phyloP scores from a whole-genome alignment of 2,888 invertebrate genomes.

The Brachylomia viminalis region DNA sequence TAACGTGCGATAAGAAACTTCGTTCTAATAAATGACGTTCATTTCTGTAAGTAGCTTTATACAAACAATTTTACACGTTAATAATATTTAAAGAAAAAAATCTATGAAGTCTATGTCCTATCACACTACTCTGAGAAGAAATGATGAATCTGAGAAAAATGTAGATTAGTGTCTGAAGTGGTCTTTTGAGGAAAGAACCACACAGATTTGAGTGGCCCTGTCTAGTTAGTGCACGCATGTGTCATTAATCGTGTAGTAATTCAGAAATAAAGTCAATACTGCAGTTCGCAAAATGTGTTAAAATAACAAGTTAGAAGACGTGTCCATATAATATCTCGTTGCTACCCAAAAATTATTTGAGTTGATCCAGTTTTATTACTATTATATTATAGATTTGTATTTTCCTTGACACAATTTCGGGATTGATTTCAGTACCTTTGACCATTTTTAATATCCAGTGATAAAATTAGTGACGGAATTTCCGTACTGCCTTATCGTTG shows the following conservation, averaged over 20 bases:
- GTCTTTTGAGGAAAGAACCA: neutral
- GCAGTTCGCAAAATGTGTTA: neutral
- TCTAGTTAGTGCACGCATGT: no score
- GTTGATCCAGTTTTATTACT: neutral
- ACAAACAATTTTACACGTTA: neutral
- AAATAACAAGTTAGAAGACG: neutral
- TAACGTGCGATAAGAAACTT: no score
- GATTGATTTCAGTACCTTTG: neutral
- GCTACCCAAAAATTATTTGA: neutral
- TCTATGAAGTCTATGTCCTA: no score
- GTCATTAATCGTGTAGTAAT: no score
- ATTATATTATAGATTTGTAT: neutral
- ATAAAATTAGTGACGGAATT: neutral
- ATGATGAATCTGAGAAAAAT: no score
- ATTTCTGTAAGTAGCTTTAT: neutral
- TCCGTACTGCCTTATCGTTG: neutral
- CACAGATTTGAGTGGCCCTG: no score
- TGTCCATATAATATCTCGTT: neutral
- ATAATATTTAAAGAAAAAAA: no score
- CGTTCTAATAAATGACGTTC: neutral
- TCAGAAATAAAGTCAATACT: neutral
- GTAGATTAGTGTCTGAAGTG: neutral
- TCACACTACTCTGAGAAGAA: neutral
- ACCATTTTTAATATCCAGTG: neutral
- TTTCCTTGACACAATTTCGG: neutral